These are phyloP conservation scores for Drosophila cracens DNA, from an alignment of 2,888 invertebrate genomes.

Conservation along the genomic window DNA sequence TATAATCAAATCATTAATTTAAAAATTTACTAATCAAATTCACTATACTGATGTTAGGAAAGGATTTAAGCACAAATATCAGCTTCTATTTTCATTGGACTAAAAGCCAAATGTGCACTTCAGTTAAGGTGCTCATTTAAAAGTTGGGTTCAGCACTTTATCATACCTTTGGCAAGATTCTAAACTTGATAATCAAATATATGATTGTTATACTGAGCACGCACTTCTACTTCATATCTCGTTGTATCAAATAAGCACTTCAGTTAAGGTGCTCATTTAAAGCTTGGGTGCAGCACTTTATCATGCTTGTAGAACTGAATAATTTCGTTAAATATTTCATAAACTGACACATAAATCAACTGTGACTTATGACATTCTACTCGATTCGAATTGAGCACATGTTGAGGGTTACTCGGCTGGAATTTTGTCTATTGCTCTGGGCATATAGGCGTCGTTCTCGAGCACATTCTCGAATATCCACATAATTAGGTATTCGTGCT, in stretches of 20 bases:
- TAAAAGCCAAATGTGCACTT: not conserved
- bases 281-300: not conserved
- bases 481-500: slow-evolving; percentile 19
- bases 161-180: not conserved
- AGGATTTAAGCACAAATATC: not conserved
- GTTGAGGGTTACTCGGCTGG: no score
- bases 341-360: slow-evolving; percentile 3
- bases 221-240: not conserved
- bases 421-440: not conserved
- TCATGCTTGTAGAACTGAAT: not conserved
- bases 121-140: not conserved
- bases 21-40: not conserved
- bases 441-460: not conserved
- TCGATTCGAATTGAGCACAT: not conserved
- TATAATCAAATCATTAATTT: no score
- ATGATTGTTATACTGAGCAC: no score
- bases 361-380: not conserved
- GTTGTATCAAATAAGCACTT: not conserved
- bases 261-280: not conserved
- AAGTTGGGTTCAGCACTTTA: not conserved
- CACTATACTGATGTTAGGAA: not conserved
- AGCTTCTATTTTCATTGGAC: not conserved
- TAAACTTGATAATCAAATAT: not conserved
- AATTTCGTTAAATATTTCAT: slow-evolving; percentile 1
- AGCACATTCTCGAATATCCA: slow-evolving; percentile 1